A percentile compares a stretch with the other conserved stretches of the same genome.
Conservation (phyloP, 2,888 invertebrate species). For the Melinaea menophilus region DNA sequence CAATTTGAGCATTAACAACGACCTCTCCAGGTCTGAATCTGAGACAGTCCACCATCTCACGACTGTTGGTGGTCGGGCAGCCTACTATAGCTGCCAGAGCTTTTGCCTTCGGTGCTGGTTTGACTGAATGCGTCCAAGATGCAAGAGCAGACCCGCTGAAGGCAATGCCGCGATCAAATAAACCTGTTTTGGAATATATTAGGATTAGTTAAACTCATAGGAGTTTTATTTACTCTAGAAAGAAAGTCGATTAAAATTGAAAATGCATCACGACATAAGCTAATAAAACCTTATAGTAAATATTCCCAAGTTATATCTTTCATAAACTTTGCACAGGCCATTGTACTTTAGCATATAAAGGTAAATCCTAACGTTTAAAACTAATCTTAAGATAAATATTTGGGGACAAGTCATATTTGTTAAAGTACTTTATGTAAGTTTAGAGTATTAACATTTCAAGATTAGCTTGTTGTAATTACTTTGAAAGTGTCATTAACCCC, state of each 20-base stretch:
- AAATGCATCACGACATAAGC: not conserved
- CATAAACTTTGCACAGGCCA: not conserved
- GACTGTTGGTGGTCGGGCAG: conserved; percentile 75
- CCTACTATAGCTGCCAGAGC: conserved; percentile 79
- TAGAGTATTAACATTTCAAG: conserved; percentile 32
- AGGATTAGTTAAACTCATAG: not conserved
- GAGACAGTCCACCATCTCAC: conserved; percentile 81
- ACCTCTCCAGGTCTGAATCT: conserved; percentile 78
- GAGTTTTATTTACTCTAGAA: not conserved
- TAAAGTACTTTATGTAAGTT: not conserved
- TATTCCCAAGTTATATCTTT: not conserved
- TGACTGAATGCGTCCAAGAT: conserved; percentile 78
- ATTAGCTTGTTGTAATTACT: too few relatives aligned
- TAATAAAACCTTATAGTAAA: not conserved
- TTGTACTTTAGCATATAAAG: not conserved
- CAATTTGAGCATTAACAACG: conserved; percentile 76
- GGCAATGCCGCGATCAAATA: conserved; percentile 81
- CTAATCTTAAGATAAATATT: not conserved
- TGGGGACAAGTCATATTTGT: not conserved
- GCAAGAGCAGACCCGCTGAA: conserved; percentile 83
- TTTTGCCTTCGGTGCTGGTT: conserved; percentile 78
- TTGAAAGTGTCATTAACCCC: too few relatives aligned
- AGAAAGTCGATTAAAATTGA: not conserved
- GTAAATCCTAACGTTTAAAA: not conserved
- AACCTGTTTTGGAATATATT: conserved; percentile 50